Evolutionary conservation across 1,140 invertebrate species (phyloP), one percentile per base, ranked within the genome.

Genomic region (Zaprionus davidi): DNA sequence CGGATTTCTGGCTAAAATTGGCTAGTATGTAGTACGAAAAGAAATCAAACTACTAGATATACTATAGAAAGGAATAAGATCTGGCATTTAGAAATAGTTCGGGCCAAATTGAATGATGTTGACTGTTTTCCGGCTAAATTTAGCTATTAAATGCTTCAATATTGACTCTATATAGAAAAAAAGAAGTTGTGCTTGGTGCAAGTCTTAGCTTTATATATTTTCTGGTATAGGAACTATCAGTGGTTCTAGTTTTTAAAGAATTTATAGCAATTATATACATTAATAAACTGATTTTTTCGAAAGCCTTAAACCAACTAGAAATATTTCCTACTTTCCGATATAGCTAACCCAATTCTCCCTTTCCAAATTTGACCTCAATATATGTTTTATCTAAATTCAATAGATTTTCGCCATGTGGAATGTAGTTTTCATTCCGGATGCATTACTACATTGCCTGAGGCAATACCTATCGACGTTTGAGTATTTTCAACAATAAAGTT

Each of bases 1-100:
- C 70, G 17, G n/a, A 11, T 66, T 76, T 70, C 17, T 13, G n/a
- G 66, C 66, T 15, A 60, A 44, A 53, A n/a, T 38, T 41, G 9
- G 24, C 36, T 28, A 28, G 7, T 41, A 28, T n/a, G 6, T 17
- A 2, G 13, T 9, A 9, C 3, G 9, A 34, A 34, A 34, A 34
- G 3, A 34, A 34, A 3, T 9, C 31, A 31, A 31, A 11, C 0
- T 34, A 11, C 31, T 34, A 11, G 0, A 34, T 34, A 34, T 3
- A 11, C 31, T 11, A 11, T 3, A 9, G 2, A 11, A 3, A 34
- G 3, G 0, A 34, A 9, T 31, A 11, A 2, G 0, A 11, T 11
- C 9, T 3, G 0, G 9, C 5, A 13, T 12, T 36, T 36, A 38
- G 1, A 38, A 38, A 38, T 15, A 3, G 36, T 38, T 38, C 5